Evolutionary conservation across 1,140 invertebrate genomes (phyloP).

Genomic region (Ooceraea biroi): DNA sequence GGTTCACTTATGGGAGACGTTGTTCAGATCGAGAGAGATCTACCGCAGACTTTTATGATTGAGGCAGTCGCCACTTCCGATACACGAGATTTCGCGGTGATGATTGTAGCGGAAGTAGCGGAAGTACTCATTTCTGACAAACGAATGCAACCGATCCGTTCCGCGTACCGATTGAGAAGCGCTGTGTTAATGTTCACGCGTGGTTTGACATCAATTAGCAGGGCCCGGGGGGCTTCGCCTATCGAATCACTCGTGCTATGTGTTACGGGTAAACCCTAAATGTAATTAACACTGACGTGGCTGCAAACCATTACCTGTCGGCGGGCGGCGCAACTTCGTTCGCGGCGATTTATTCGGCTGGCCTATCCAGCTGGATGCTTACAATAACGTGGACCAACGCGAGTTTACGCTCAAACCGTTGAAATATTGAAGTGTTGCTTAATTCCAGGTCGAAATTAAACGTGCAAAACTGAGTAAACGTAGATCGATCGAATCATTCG

Average conservation of each 20-base stretch:
- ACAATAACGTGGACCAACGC: background rate
- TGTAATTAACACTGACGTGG: conserved; percentile 24
- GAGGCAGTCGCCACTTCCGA: background rate
- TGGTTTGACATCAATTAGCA: conserved; percentile 38
- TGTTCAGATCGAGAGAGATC: too few relatives aligned
- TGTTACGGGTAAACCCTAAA: conserved; percentile 19
- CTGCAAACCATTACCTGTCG: conserved; percentile 15
- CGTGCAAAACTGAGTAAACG: background rate
- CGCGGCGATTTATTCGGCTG: background rate
- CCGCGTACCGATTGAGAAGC: conserved; percentile 7
- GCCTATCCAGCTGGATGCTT: background rate
- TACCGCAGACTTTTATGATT: background rate
- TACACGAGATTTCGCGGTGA: background rate
- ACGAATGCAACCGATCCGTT: background rate
- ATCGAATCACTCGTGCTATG: conserved; percentile 4
- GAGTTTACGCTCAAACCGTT: background rate
- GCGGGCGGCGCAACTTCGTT: conserved; percentile 4
- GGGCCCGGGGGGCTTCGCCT: conserved; percentile 13
- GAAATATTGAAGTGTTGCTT: background rate
- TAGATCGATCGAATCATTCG: background rate
- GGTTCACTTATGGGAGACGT: too few relatives aligned
- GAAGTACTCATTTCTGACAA: background rate
- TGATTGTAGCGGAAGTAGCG: background rate
- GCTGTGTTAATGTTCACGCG: conserved; percentile 4
- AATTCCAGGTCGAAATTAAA: too few relatives aligned